Conservation (phyloP, 2,888 invertebrate species). For the Drosophila kuntzei region DNA sequence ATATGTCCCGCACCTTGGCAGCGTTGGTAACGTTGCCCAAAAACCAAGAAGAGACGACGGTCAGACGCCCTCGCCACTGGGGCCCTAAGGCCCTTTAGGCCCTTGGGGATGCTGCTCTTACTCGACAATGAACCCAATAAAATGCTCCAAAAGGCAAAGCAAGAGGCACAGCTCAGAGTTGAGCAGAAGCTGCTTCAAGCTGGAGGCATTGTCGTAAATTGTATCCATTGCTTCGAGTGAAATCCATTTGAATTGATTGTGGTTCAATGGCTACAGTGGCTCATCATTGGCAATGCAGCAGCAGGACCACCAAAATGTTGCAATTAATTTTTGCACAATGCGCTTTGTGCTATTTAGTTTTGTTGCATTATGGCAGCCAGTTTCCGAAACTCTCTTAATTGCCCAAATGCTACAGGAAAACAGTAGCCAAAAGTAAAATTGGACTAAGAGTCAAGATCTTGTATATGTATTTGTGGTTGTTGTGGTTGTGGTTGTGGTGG, state of each 20-base stretch:
- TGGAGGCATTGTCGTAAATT: slow-evolving; percentile 72
- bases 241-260: slow-evolving; percentile 77
- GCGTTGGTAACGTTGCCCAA: slow-evolving; percentile 28
- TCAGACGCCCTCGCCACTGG: slow-evolving; percentile 42
- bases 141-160: slow-evolving; percentile 67
- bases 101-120: slow-evolving; percentile 48
- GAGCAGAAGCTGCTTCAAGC: slow-evolving; percentile 13
- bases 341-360: slow-evolving; percentile 75
- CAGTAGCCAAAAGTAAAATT: slow-evolving; percentile 34
- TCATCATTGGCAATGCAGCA: slow-evolving; percentile 19
- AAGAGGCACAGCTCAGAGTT: not conserved
- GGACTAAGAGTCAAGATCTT: slow-evolving; percentile 16
- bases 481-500: not conserved
- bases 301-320: slow-evolving; percentile 83
- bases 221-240: slow-evolving; percentile 62
- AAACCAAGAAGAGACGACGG: slow-evolving; percentile 26
- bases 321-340: slow-evolving; percentile 83
- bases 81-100: not conserved
- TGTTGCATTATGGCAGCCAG: slow-evolving; percentile 58
- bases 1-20: slow-evolving; percentile 84
- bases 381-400: slow-evolving; percentile 40
- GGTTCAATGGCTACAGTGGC: slow-evolving; percentile 15
- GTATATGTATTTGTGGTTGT: slow-evolving; percentile 9
- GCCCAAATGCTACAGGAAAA: slow-evolving; percentile 38
- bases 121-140: slow-evolving; percentile 78